Base-by-base conservation (phyloP, 1,140 invertebrate genomes). In the Hypsibius dujardini region DNA sequence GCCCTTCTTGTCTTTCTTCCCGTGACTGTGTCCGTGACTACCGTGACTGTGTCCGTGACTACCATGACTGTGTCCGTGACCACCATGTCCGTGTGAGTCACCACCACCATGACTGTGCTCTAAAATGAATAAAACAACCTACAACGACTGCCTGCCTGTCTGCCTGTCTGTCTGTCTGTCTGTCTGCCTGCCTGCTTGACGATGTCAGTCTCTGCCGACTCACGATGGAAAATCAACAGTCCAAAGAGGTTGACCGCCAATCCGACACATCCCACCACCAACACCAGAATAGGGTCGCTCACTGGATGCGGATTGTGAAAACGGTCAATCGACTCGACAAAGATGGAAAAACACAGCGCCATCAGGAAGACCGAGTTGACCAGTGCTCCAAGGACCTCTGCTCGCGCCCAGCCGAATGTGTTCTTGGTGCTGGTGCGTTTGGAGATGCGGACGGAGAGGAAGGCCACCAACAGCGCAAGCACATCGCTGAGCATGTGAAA, bases 281-380 rank as follows among this genome's bases (percentile, higher is more conserved):
- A 75, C 46, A 84, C 74, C 47, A 83, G 72, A 15, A 79, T 74
- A 15, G 82, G 80, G 70, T 82, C 75, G 69, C 82, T 77, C 74
- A 98, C 92, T 79, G 92, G 86, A 47, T 87, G 83, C 76, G 92
- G 87, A 71, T 90, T 71, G 71, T 46, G 46, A 73, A 81, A 72
- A 15, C 80, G 74, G 73, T 81, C 76, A n/a, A 82, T 71, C 2
- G 82, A 78, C 75, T 84, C 83, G 1, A 84, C 79, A 72, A 83
- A 73, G 72, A 84, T 84, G 14, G 82, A 82, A 74, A 84, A 83
- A 74, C 83, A 84, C 1, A 84, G 75, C 0, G 83, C 83, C 7
- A 83, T 73, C 0, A 84, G 78, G 73, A 85, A 85, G 0, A 84
- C 84, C 1, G 83, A 78, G 77, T 84, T 84, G 14, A 85, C 79